Evolutionary conservation across 1,140 invertebrate genomes (phyloP), one percentile per base, ranked within the genome.

Genomic region (Acromyrmex heyeri): DNA sequence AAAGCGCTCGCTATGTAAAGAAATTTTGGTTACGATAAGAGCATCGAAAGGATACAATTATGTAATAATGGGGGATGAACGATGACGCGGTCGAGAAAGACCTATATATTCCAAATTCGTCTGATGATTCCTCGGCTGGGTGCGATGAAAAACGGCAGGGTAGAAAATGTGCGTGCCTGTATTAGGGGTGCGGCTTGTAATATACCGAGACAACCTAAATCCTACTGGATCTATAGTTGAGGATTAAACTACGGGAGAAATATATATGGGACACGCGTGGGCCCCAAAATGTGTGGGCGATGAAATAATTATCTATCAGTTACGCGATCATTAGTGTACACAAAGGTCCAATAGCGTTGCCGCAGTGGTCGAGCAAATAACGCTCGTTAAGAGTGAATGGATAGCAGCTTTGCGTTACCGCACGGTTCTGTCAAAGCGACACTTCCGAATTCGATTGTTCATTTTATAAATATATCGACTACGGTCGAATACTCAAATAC

Each of bases 201-300:
- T 69, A 69, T 69, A 69, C 21, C 67, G 79, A 27, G 67, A 82
- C 79, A 82, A 82, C 67, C 79, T 82, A 82, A 83, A 83, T 61
- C 79, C 69, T 30, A 18, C 16, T 75, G 38, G 55, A 83, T 83
- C 38, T 61, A 83, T 83, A 48, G 79, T 75, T 55, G 24, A 14
- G 79, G 69, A 83, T 83, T 62, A 75, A 73, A 73, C 24, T 21
- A 21, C 3, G 24, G 14, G 18, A 55, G 53, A 55, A 5, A 55
- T 55, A 57, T 73, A 53, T 61, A 75, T 7, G 24, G 38, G 38
- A 59, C 55, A 16, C 18, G 50, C 65, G 30, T 44, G 55, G 18
- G 27, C 3, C 7, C 44, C 61, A 5, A 79, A 73, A 82, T 82
- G 55, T 48, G 24, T 34, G 55, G 38, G 38, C 55, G 55, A 83